These are phyloP conservation scores for Melanotaenia pygmaea DNA, from an alignment of 2,797 vertebrate species.

Conservation along the genomic window DNA sequence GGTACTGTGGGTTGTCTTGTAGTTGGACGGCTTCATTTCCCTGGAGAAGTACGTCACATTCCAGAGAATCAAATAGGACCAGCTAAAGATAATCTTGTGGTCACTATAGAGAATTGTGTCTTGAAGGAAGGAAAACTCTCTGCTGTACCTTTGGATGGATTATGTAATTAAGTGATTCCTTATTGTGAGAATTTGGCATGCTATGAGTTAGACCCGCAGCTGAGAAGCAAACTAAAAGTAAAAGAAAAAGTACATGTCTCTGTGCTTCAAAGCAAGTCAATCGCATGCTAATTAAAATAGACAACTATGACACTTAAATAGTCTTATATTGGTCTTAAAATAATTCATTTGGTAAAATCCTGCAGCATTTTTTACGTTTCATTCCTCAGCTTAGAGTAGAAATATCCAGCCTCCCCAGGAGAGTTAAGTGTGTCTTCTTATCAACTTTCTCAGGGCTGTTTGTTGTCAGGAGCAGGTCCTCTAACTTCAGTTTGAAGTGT, in stretches of 20 bases:
- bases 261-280: too few species aligned
- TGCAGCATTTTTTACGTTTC: too few species aligned
- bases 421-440: conserved; percentile 31
- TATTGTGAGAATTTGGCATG: too few species aligned
- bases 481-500: conserved; percentile 5
- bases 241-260: too few species aligned
- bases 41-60: neutral
- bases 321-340: too few species aligned
- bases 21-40: neutral
- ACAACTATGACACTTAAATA: too few species aligned
- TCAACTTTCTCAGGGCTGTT: conserved; percentile 32
- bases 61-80: neutral
- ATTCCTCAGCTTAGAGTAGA: too few species aligned
- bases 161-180: too few species aligned
- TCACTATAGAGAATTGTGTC: neutral
- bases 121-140: neutral
- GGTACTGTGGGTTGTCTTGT: neutral
- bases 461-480: conserved; percentile 25
- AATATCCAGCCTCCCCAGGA: neutral
- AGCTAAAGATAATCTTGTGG: neutral
- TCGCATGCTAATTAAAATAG: too few species aligned
- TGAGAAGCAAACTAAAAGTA: too few species aligned
- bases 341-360: too few species aligned
- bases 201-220: too few species aligned
- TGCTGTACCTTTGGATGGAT: neutral